Percentiles rank a stretch among this genome's conserved stretches.
Evolutionary conservation across 2,113 vertebrate species (phyloP).

Genomic region (Ictidomys tridecemlineatus): DNA sequence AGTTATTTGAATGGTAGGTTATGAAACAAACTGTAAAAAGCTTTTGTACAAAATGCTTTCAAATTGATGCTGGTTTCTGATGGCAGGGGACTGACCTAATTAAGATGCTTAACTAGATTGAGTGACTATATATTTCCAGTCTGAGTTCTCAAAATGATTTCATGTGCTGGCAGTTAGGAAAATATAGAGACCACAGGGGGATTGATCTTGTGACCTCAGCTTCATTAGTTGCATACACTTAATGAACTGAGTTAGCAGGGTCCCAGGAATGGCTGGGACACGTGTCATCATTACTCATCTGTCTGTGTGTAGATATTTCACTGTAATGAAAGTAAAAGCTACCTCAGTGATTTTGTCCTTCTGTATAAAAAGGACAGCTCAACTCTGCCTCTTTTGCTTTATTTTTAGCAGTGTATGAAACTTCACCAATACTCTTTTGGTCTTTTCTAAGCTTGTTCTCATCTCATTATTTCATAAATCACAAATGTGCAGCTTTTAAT

Average conservation of each 20-base stretch:
- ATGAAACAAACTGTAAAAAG: conserved; percentile 48
- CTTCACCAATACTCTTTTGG: conserved; percentile 39
- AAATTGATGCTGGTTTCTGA: conserved; percentile 48
- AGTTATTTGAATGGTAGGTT: conserved; percentile 56
- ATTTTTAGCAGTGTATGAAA: conserved; percentile 53
- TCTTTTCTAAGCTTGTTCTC: conserved; percentile 64
- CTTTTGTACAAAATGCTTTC: conserved; percentile 58
- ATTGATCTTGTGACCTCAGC: conserved; percentile 65
- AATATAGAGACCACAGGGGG: conserved; percentile 65
- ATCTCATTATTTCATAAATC: conserved; percentile 77
- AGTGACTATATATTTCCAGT: conserved; percentile 59
- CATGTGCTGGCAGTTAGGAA: conserved; percentile 67
- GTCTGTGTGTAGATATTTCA: conserved; percentile 29
- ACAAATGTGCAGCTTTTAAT: conserved; percentile 68
- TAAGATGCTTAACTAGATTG: conserved; percentile 70
- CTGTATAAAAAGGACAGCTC: conserved; percentile 18
- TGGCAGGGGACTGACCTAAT: conserved; percentile 67
- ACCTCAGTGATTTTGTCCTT: conserved; percentile 41
- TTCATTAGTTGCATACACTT: conserved; percentile 75
- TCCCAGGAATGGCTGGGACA: background rate
- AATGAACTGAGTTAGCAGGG: conserved; percentile 71
- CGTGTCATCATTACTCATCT: conserved; percentile 63
- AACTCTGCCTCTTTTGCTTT: conserved; percentile 40
- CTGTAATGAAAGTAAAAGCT: conserved; percentile 51
- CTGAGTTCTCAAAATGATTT: conserved; percentile 72